Evolutionary conservation across 2,888 invertebrate genomes (phyloP).

Genomic region (Brachypterus glaber): DNA sequence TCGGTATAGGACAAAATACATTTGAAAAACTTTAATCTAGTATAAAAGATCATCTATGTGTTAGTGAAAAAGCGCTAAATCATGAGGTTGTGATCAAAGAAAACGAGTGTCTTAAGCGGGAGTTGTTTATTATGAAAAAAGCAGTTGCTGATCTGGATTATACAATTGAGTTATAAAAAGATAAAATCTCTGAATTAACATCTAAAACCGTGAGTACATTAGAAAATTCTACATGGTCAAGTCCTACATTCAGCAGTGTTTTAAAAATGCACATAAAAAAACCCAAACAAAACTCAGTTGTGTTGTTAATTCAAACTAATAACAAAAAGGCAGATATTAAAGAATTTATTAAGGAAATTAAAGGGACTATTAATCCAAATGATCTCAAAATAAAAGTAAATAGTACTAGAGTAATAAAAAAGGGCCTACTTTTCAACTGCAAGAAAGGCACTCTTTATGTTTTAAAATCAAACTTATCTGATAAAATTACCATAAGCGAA

Average conservation of each 20-base stretch:
- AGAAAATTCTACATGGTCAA: background rate
- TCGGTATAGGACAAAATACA: background rate
- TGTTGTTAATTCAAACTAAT: background rate
- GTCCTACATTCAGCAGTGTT: background rate
- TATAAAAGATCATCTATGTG: background rate
- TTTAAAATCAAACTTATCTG: background rate
- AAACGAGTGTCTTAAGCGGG: background rate
- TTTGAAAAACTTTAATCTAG: background rate
- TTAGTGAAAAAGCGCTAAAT: too few species aligned
- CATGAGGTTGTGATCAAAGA: background rate
- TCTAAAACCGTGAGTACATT: background rate
- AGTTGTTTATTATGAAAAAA: background rate
- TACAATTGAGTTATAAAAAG: background rate
- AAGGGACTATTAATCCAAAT: background rate
- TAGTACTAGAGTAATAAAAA: background rate
- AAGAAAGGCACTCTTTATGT: background rate
- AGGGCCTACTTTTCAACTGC: background rate
- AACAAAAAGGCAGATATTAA: background rate
- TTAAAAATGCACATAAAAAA: background rate
- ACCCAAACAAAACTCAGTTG: background rate
- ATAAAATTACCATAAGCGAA: background rate
- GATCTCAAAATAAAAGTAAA: background rate
- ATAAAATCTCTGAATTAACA: background rate
- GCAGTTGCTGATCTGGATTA: background rate
- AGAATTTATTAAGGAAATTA: background rate